phyloP scores from a whole-genome alignment of 2,113 vertebrate species.

The Hypanus sabinus region DNA sequence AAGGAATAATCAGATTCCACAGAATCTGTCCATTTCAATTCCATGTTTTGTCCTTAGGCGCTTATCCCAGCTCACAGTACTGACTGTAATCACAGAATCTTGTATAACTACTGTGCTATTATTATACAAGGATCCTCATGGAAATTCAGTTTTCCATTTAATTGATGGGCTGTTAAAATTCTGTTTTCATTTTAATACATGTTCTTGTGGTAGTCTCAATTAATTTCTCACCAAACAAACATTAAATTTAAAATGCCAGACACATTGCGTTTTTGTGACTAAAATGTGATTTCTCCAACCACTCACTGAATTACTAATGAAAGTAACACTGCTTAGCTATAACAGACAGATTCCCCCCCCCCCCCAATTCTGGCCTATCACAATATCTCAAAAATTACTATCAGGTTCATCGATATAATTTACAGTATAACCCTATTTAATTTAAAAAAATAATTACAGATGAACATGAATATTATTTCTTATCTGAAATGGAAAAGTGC shows the following conservation, averaged over 20 bases:
- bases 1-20: not conserved
- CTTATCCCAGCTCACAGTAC: not conserved
- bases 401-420: not conserved
- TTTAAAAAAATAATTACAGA: not conserved
- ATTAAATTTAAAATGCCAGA: not conserved
- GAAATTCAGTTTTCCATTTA: not conserved
- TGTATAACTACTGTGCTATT: not conserved
- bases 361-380: not conserved
- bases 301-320: not conserved
- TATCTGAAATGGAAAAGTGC: not conserved
- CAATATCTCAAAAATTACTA: not conserved
- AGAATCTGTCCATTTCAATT: not conserved
- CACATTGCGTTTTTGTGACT: not conserved
- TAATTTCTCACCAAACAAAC: not conserved
- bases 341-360: no score
- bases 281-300: not conserved
- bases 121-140: not conserved
- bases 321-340: not conserved
- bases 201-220: not conserved
- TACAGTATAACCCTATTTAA: not conserved
- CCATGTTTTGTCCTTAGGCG: not conserved
- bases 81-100: not conserved
- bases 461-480: not conserved
- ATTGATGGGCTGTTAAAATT: not conserved
- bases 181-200: not conserved